A percentile compares a stretch with the other conserved stretches of the same genome.
These are phyloP conservation scores for Psilanteris sp. DNA, from an alignment of 1,140 invertebrate species.

Conservation along the genomic window DNA sequence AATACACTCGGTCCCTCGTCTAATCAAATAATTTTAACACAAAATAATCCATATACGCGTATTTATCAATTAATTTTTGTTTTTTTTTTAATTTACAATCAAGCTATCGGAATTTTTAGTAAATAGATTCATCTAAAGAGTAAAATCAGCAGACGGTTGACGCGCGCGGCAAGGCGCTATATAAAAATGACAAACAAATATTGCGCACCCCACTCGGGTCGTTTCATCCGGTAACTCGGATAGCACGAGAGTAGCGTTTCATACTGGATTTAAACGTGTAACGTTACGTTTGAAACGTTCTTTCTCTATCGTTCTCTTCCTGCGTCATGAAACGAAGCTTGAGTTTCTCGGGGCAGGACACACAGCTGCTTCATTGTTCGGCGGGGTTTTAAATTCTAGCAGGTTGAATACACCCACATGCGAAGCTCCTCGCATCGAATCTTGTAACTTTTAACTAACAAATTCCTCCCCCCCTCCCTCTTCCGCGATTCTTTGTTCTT, in stretches of 20 bases:
- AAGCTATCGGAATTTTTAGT: too few species aligned
- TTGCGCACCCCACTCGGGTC: slow-evolving; percentile 61
- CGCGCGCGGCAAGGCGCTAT: slow-evolving; percentile 1
- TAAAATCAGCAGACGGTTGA: neutral
- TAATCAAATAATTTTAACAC: too few species aligned
- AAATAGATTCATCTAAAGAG: too few species aligned
- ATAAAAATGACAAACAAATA: slow-evolving; percentile 39
- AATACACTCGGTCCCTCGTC: too few species aligned
- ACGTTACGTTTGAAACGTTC: slow-evolving; percentile 67
- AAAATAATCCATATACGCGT: too few species aligned
- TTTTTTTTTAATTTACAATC: too few species aligned
- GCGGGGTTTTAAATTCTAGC: slow-evolving; percentile 73
- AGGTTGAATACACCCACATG: slow-evolving; percentile 74
- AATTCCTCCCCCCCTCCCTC: neutral
- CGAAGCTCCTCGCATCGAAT: slow-evolving; percentile 29
- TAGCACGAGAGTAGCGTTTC: slow-evolving; percentile 73
- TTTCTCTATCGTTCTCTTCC: slow-evolving; percentile 63
- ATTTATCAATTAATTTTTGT: too few species aligned
- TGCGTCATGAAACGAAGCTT: slow-evolving; percentile 67
- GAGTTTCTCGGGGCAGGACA: slow-evolving; percentile 69
- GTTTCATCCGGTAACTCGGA: slow-evolving; percentile 68
- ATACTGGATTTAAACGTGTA: slow-evolving; percentile 78
- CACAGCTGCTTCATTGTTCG: slow-evolving; percentile 68
- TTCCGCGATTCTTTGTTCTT: slow-evolving; percentile 17
- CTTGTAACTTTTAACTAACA: slow-evolving; percentile 54